Evolutionary conservation across 2,888 invertebrate species (phyloP).

Genomic region (Brenthis daphne): DNA sequence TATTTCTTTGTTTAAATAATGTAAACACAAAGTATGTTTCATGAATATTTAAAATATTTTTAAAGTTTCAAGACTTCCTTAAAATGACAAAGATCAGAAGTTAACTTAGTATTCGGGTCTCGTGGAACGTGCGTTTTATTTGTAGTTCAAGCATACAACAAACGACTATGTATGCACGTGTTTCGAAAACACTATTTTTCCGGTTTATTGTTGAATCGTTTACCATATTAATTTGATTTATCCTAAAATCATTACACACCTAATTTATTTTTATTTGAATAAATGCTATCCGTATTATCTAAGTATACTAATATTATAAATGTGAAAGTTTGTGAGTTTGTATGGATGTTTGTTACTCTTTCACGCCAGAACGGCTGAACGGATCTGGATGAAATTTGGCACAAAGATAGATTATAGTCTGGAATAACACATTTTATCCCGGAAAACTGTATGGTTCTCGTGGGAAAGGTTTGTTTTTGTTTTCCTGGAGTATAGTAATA

Average conservation of each 20-base stretch:
- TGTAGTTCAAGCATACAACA: conserved; percentile 45
- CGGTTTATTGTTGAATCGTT: conserved; percentile 55
- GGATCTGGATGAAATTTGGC: too few relatives aligned
- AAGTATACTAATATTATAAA: too few relatives aligned
- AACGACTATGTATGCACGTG: conserved; percentile 54
- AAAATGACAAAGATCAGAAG: conserved; percentile 38
- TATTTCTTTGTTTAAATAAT: conserved; percentile 33
- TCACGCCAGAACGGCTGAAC: too few relatives aligned
- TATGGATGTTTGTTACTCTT: too few relatives aligned
- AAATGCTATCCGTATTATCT: background rate
- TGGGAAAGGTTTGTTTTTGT: too few relatives aligned
- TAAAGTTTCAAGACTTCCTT: conserved; percentile 33
- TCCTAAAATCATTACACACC: background rate
- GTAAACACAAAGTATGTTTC: conserved; percentile 34
- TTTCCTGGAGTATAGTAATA: background rate
- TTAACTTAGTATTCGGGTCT: conserved; percentile 55
- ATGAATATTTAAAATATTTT: conserved; percentile 30
- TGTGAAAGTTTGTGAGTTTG: too few relatives aligned
- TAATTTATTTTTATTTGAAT: background rate
- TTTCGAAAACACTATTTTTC: conserved; percentile 75
- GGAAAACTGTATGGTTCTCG: too few relatives aligned
- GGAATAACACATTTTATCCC: too few relatives aligned
- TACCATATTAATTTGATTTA: conserved; percentile 13
- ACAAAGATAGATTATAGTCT: too few relatives aligned
- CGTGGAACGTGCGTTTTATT: conserved; percentile 55